A percentile compares a stretch with the other conserved stretches of the same genome.
These are phyloP conservation scores for Serripes groenlandicus DNA, from an alignment of 2,888 invertebrate species.

Conservation along the genomic window DNA sequence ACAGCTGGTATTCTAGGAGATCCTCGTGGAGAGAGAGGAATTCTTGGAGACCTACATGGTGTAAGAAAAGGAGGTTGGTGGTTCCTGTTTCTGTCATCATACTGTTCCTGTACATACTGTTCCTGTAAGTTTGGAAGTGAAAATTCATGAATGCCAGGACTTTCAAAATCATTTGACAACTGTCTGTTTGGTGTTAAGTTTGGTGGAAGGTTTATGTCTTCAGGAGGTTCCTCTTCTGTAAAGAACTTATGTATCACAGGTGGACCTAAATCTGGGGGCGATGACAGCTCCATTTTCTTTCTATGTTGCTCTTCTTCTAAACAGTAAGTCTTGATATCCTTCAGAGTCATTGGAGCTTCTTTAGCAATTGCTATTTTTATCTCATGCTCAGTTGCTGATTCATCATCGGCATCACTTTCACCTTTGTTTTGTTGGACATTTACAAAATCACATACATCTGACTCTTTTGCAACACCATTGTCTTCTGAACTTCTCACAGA, in stretches of 20 bases:
- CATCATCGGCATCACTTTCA: background rate
- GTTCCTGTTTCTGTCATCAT: slow-evolving; percentile 17
- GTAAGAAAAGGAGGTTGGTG: slow-evolving; percentile 61
- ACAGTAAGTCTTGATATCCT: slow-evolving; percentile 68
- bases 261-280: slow-evolving; percentile 73
- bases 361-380: slow-evolving; percentile 71
- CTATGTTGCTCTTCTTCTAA: slow-evolving; percentile 44
- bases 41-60: slow-evolving; percentile 61
- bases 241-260: slow-evolving; percentile 38
- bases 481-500: slow-evolving; percentile 39
- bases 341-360: slow-evolving; percentile 62
- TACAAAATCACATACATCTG: background rate
- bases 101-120: background rate
- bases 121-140: background rate
- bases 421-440: background rate
- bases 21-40: slow-evolving; percentile 43
- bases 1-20: slow-evolving; percentile 3
- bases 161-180: background rate
- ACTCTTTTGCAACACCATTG: background rate
- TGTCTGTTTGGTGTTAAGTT: slow-evolving; percentile 52
- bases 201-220: slow-evolving; percentile 45
- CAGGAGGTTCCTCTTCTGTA: slow-evolving; percentile 6
- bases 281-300: slow-evolving; percentile 30
- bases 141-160: background rate
- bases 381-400: background rate